Base-by-base conservation (phyloP, 2,888 invertebrate species). In the Eulithis testata region DNA sequence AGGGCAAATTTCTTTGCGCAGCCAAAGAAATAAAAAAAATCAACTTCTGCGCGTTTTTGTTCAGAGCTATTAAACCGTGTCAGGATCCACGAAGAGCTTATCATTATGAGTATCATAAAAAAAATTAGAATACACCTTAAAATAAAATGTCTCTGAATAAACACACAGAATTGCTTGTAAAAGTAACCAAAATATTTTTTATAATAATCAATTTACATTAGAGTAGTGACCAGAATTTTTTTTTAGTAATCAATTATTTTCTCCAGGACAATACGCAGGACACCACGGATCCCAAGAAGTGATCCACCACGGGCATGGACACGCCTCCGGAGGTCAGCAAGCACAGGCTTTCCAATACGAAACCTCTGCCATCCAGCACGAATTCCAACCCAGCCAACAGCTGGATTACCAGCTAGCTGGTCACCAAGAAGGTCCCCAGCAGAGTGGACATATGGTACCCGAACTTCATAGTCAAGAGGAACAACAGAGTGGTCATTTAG, bases 241-340 rank as follows among this genome's bases (percentile, higher is more conserved):
- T 21, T 21, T 21, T 21, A 40, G 1, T 1, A 40, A 40, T 8
- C 2, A 40, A 9, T 40, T 7, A 1, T 40, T 31, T 50, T 40
- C 66, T 65, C 0, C 74, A 85, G 86, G 85, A 52, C 75, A 80
- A 60, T 85, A 86, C 71, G 75, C 69, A 11, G 52, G 61, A 9
- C 58, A 58, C 8, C 40, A 52, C 14, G 58, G 58, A 36, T 51
- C 52, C 9, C 56, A 60, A 14, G 53, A 65, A 43, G 3, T 14
- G 2, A 27, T 45, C n/a, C 57, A 65, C 11, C 63, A 63, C 21
- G 9, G 52, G 56, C 63, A 63, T 9, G 9, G 52, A 55, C 9
- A 54, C 45, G 14, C 60, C 51, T 9, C 21, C 4, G 37, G 14
- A 37, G 44, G 27, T 31, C 54, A 55, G 7, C 62, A 51, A 12